These are phyloP conservation scores for Passer montanus DNA, from an alignment of 2,113 vertebrate genomes.

Conservation along the genomic window DNA sequence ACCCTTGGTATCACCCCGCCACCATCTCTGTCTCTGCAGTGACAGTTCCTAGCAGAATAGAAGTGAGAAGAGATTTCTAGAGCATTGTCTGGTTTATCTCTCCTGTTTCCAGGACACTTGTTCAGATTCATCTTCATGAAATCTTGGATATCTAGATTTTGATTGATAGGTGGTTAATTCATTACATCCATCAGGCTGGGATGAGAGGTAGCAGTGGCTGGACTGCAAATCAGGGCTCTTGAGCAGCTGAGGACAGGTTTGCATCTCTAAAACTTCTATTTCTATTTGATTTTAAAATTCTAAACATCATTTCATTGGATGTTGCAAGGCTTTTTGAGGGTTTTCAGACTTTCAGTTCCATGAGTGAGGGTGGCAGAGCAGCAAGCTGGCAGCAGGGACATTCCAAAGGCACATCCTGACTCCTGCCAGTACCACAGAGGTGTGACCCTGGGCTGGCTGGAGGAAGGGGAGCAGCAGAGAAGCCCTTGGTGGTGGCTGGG, in stretches of 20 bases:
- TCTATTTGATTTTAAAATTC: background rate
- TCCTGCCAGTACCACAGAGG: background rate
- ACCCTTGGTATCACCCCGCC: background rate
- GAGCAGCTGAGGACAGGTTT: background rate
- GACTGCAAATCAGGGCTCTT: background rate
- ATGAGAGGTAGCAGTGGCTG: background rate
- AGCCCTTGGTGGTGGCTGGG: fast-evolving
- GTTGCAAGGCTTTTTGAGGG: background rate
- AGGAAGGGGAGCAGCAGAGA: background rate
- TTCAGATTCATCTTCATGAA: background rate
- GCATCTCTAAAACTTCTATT: background rate
- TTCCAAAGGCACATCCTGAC: background rate
- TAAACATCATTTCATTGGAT: background rate
- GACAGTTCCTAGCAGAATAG: background rate
- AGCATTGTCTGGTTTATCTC: background rate
- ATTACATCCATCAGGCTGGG: background rate
- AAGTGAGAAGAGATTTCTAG: background rate
- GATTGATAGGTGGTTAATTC: background rate
- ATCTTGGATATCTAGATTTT: background rate
- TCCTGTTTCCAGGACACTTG: background rate
- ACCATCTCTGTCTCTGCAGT: background rate
- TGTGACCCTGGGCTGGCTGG: background rate
- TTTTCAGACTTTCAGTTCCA: background rate
- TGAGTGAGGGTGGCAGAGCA: background rate
- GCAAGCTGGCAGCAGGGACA: background rate